phyloP scores from a whole-genome alignment of 35 echinoderm and acorn worm genomes.

The Patiria miniata region DNA sequence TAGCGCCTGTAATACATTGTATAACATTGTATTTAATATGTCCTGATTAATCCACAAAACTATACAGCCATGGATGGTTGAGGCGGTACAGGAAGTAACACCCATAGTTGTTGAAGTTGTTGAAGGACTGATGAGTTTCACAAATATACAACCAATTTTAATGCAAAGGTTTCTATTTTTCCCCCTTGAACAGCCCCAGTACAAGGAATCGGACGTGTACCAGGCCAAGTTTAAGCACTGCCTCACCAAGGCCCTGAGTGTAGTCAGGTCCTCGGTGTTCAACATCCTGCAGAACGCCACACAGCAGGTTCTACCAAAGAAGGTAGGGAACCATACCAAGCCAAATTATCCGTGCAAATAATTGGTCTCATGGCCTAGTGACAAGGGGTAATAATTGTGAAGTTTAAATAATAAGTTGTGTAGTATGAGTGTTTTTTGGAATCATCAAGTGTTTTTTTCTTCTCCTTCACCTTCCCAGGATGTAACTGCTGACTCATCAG shows the following conservation, averaged over 20 bases:
- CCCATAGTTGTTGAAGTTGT: too few relatives aligned
- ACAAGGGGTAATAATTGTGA: background rate
- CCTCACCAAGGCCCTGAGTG: slow-evolving; percentile 77
- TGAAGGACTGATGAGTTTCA: too few relatives aligned
- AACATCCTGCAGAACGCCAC: slow-evolving; percentile 86
- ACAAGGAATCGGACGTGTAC: slow-evolving; percentile 88
- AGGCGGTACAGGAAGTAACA: too few relatives aligned
- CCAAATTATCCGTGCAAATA: background rate
- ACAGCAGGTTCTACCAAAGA: slow-evolving; percentile 84
- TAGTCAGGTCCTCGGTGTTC: slow-evolving; percentile 78
- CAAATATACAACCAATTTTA: too few relatives aligned
- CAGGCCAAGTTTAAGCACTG: slow-evolving; percentile 85
- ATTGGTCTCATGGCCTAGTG: background rate
- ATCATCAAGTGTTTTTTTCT: too few relatives aligned
- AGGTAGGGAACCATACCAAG: slow-evolving; percentile 27
- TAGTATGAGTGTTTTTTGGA: too few relatives aligned
- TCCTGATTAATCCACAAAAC: too few relatives aligned
- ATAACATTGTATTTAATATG: too few relatives aligned
- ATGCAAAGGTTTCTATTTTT: background rate
- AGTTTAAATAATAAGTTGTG: too few relatives aligned
- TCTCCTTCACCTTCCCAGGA: background rate
- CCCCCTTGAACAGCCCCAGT: slow-evolving; percentile 65
- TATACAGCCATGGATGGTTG: too few relatives aligned
- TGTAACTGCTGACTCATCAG: slow-evolving; percentile 53
- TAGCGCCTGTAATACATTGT: too few relatives aligned